Evolutionary conservation across 2,888 invertebrate species (phyloP), one percentile per base, ranked within the genome.

Genomic region (Tachystola acroxantha): DNA sequence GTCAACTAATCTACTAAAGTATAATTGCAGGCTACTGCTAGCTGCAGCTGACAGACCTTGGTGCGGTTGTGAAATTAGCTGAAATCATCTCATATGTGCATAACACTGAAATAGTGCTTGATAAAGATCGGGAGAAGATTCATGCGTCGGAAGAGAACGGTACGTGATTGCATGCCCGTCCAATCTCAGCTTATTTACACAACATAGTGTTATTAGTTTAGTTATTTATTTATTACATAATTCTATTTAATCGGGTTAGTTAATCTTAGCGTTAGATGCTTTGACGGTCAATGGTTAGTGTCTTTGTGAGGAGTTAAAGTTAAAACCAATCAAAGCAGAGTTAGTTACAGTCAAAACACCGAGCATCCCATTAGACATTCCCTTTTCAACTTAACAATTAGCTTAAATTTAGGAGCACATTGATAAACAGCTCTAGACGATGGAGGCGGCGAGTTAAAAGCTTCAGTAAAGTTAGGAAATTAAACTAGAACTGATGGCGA

Each of bases 131-230:
- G 47, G 32, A 50, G 45, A 57, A 58, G 50, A 50, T 40, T 55
- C 75, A 80, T 80, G 81, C 78, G 54, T 36, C 42, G 55, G 47
- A 58, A 55, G 45, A 50, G 37, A 41, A 16, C 16, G 42, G 45
- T 45, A 45, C 45, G 50, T 50, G 53, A 42, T 65, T 69, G 80
- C 67, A 66, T 79, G 80, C 72, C 80, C 78, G 79, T 76, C 78
- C 81, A 73, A 80, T 82, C 73, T 81, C 82, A 81, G 84, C 79
- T 77, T 71, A 79, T 79, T 79, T 75, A 53, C 79, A 81, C 82
- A 78, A 75, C 76, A 28, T 31, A 10, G 19, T 19, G 29, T 32
- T 26, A 14, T 7, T 42, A 34, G 32, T 26, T 16, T 19, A n/a
- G n/a, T 37, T 22, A 24, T 16, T 19, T 22, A 13, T 27, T 2